Evolutionary conservation across 2,797 vertebrate genomes (phyloP).

Genomic region (Mormyrops boulengeri): DNA sequence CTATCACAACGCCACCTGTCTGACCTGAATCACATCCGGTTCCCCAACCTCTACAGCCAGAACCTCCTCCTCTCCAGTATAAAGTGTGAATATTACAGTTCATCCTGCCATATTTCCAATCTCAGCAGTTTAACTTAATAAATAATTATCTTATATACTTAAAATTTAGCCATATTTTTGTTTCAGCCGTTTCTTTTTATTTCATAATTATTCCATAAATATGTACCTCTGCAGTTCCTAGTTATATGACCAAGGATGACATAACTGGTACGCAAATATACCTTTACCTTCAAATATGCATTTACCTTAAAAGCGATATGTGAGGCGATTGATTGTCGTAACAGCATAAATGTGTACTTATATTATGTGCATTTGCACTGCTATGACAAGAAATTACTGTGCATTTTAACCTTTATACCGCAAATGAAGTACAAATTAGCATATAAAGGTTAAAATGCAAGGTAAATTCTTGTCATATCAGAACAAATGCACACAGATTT

Average conservation of each 20-base stretch:
- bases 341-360: neutral
- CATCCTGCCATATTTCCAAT: neutral
- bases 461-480: neutral
- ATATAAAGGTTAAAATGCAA: neutral
- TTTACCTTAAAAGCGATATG: neutral
- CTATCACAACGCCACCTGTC: neutral
- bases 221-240: neutral
- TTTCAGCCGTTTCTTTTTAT: neutral
- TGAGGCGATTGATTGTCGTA: neutral
- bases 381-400: neutral
- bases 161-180: neutral
- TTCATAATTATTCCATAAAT: neutral
- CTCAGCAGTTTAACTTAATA: neutral
- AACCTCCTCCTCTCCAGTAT: neutral
- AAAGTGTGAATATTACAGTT: neutral
- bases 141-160: neutral
- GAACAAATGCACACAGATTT: neutral
- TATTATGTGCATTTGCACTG: neutral
- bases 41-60: neutral
- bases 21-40: neutral
- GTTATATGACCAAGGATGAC: neutral
- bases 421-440: neutral
- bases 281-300: neutral
- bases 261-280: neutral
- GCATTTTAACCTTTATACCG: neutral